Evolutionary conservation across 1,140 invertebrate genomes (phyloP), one percentile per base, ranked within the genome.

Genomic region (Drosophila repleta): DNA sequence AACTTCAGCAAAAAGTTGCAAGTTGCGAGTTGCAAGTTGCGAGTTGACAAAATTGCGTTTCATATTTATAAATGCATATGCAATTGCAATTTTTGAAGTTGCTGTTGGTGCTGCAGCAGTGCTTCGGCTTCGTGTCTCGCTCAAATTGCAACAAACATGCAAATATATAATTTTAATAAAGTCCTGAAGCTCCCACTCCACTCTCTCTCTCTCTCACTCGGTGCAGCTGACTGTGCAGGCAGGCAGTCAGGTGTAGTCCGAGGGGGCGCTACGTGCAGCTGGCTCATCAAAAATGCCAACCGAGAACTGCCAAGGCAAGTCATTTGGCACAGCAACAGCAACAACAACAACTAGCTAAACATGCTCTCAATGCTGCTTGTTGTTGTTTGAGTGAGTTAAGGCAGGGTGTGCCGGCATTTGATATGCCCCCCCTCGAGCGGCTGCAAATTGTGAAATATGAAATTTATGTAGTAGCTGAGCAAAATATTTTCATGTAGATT

Each of bases 161-260:
- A 87, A 87, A 87, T 83, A 88, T 88, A 88, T 78, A 79, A 88
- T 87, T 87, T 88, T 87, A 87, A 87, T 87, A 87, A 79, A 69
- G 67, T 87, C 62, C 62, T 52, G 29, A 45, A 83, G 63, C 46
- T 17, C 15, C n/a, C 39, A 43, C 39, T 6, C n/a, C 39, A 6
- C 13, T 1, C 10, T 39, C 13, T 13, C 37, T n/a, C 39, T 3
- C 39, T 2, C 39, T 15, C 39, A 17, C n/a, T 17, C 39, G 8
- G 15, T 17, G 6, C 39, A 35, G 39, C 15, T 2, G 3, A 43
- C 39, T 43, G 39, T n/a, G 13, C 17, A 60, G 61, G 10, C 17
- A 49, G 43, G 35, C 32, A 49, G 43, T 24, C 32, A 20, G 48
- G 18, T 6, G 32, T 10, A 26, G 48, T 13, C 6, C 10, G 17